A percentile compares a stretch with the other conserved stretches of the same genome.
These are phyloP conservation scores for Willisornis vidua DNA, from an alignment of 2,113 vertebrate species.

Conservation along the genomic window DNA sequence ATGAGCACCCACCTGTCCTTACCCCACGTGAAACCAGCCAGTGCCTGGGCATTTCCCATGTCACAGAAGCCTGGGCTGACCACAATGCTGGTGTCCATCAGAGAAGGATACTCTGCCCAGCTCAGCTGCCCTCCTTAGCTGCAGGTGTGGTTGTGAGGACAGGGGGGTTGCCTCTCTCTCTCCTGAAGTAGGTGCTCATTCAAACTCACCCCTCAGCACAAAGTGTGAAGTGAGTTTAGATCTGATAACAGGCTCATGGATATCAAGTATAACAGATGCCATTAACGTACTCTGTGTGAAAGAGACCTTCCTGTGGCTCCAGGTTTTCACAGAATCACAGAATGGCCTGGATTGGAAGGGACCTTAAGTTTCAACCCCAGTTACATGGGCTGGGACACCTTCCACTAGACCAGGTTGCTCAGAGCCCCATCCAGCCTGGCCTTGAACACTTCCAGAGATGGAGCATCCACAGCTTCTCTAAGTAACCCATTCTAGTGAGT, in stretches of 20 bases:
- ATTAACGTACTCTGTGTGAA: neutral
- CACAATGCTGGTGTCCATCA: rapidly evolving
- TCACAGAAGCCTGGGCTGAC: neutral
- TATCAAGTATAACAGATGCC: neutral
- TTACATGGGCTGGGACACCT: neutral
- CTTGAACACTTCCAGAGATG: neutral
- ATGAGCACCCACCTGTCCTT: neutral
- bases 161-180: neutral
- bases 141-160: neutral
- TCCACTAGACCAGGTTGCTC: neutral
- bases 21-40: neutral
- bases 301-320: neutral
- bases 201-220: neutral
- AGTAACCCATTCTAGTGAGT: neutral
- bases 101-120: neutral
- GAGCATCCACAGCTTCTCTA: neutral
- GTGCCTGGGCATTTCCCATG: neutral
- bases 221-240: neutral
- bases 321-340: neutral
- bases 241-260: neutral
- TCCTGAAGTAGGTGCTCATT: neutral
- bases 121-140: neutral
- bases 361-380: neutral
- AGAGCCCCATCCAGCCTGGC: neutral
- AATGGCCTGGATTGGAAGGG: neutral